Percentiles rank a stretch among this genome's conserved stretches.
Conservation (phyloP, 2,797 vertebrate genomes). For the Pelochelys cantorii region DNA sequence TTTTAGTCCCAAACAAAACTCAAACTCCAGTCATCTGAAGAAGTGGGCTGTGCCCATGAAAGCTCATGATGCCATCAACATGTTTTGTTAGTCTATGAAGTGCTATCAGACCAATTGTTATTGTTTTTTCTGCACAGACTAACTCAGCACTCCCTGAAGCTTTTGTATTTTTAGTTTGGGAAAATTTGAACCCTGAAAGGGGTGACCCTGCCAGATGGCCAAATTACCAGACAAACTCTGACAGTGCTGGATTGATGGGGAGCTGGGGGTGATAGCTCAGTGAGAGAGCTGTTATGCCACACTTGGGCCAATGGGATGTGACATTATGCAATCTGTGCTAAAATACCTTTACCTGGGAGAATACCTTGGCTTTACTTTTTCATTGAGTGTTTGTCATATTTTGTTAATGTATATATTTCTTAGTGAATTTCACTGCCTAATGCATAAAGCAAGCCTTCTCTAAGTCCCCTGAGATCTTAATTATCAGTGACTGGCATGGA, state of each 20-base stretch:
- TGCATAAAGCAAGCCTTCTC: background rate
- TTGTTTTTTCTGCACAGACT: too few species aligned
- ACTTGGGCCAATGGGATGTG: background rate
- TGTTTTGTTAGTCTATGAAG: too few species aligned
- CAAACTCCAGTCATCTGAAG: too few species aligned
- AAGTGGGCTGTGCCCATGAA: too few species aligned
- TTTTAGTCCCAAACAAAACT: too few species aligned
- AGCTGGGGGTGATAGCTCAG: background rate
- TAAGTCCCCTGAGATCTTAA: background rate
- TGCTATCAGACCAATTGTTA: too few species aligned
- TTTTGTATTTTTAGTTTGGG: background rate
- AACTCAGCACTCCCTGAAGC: too few species aligned
- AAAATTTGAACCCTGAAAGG: background rate
- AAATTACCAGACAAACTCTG: background rate
- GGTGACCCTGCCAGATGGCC: background rate
- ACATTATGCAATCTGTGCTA: background rate
- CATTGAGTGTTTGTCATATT: background rate
- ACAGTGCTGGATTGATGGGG: background rate
- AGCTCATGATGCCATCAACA: too few species aligned
- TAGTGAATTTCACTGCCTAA: background rate
- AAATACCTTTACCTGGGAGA: background rate
- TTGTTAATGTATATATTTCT: background rate
- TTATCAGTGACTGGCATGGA: background rate
- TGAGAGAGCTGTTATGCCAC: background rate
- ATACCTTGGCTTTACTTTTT: too few species aligned